These are phyloP conservation scores for Podotricha telesiphe DNA, from an alignment of 2,888 invertebrate genomes.

Conservation along the genomic window DNA sequence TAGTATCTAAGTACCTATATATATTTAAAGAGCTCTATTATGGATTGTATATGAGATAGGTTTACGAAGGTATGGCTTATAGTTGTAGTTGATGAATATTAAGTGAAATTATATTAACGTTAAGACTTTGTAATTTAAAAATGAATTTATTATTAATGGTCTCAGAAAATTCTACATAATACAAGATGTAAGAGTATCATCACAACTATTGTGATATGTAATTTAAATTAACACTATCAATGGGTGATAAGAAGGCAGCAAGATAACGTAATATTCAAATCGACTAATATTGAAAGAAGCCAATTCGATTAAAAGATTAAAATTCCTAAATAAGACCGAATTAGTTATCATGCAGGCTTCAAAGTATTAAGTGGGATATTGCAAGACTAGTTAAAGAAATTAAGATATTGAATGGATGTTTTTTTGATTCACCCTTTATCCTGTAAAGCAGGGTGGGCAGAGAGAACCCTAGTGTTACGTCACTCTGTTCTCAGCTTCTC, in stretches of 20 bases:
- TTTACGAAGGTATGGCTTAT: background rate
- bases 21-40: conserved; percentile 6
- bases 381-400: background rate
- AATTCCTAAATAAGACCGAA: conserved; percentile 7
- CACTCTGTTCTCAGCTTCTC: too few species aligned
- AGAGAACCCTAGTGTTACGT: too few species aligned
- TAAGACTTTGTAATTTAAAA: background rate
- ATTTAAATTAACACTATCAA: conserved; percentile 6
- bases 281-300: conserved; percentile 3
- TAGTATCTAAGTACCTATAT: too few species aligned
- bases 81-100: background rate
- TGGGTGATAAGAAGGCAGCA: background rate
- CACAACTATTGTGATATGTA: conserved; percentile 10
- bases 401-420: background rate
- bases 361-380: conserved; percentile 1
- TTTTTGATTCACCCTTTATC: too few species aligned
- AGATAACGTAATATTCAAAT: background rate
- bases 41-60: background rate
- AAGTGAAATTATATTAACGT: background rate
- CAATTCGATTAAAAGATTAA: conserved; percentile 16
- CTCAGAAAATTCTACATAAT: background rate
- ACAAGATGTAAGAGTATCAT: background rate
- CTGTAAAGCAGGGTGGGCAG: too few species aligned
- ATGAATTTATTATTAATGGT: background rate
- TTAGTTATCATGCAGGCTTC: conserved; percentile 16